Base-by-base conservation (phyloP, 1,140 invertebrate species). In the Palaemon carinicauda region DNA sequence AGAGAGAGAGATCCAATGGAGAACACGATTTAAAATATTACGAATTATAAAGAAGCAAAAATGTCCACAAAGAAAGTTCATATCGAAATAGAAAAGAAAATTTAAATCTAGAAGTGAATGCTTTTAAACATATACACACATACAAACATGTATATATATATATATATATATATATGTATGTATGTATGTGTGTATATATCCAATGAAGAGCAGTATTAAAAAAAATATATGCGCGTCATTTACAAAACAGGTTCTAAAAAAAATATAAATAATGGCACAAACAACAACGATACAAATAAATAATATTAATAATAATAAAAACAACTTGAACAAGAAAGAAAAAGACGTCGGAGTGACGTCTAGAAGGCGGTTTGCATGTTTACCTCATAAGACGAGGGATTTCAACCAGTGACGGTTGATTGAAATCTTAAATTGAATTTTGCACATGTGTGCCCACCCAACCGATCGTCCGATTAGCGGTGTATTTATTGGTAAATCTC, bases 351-450 rank as follows among this genome's bases (percentile, higher is more conserved):
- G 41, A 73, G n/a, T 33, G 29, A 73, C 27, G 19, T 33, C 15
- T 73, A 31, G 41, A n/a, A 33, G 71, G 29, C n/a, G 31, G 71
- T 73, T 73, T 29, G 29, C 27, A 33, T 69, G 24, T 69, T 69
- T 69, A n/a, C 21, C 24, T 24, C 21, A 21, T 29, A 29, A 27
- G 14, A 5, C 0, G 19, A 27, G n/a, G 24, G 10, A 4, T 29
- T 27, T 21, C 7, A 69, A 24, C 21, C 24, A 12, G 17, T 69
- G 19, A 24, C 65, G 14, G 21, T 29, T 69, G 65, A 69, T 69
- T 69, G 65, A 69, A 69, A 69, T 69, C 65, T 41, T 41, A 73
- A 73, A 73, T 73, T 73, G 71, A 73, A 73, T 73, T 73, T 73
- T 33, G 71, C 71, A 73, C 71, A 29, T 41, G 71, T 73, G 19